Conservation (phyloP, 2,888 invertebrate genomes). For the Scaptomyza tumidula region DNA sequence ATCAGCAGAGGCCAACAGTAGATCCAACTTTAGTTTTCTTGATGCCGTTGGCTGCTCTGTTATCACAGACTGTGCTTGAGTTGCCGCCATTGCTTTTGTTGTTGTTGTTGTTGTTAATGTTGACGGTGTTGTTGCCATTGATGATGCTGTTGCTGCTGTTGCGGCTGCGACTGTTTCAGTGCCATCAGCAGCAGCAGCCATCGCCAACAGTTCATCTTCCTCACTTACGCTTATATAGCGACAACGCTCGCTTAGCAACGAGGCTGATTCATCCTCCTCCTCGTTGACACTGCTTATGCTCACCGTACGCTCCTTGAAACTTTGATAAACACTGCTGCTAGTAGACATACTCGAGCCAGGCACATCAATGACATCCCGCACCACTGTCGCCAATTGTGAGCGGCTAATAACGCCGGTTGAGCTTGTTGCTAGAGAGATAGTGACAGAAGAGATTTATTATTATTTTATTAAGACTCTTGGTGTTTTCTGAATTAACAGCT, state of each 20-base stretch:
- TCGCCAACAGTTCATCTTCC: conserved; percentile 80
- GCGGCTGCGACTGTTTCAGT: conserved; percentile 16
- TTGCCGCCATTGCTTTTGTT: conserved; percentile 54
- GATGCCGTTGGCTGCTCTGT: conserved; percentile 84
- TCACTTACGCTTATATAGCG: conserved; percentile 83
- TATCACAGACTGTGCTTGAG: conserved; percentile 83
- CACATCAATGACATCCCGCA: conserved; percentile 48
- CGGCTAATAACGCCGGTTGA: conserved; percentile 32
- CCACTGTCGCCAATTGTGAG: conserved; percentile 35
- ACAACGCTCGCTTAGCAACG: conserved; percentile 78
- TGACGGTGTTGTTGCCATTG: conserved; percentile 11
- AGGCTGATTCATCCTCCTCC: conserved; percentile 82
- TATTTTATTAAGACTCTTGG: no score
- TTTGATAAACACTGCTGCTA: conserved; percentile 50
- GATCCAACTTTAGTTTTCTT: conserved; percentile 78
- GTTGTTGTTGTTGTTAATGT: conserved; percentile 27
- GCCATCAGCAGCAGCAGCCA: conserved; percentile 15
- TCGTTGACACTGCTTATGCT: conserved; percentile 81
- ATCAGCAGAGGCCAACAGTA: conserved; percentile 81
- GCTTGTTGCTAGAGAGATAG: conserved; percentile 20
- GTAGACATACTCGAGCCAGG: conserved; percentile 16
- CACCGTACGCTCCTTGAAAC: conserved; percentile 80
- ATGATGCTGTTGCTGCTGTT: conserved; percentile 22
- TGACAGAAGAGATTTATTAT: neutral
- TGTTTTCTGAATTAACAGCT: conserved; percentile 12